These are phyloP conservation scores for Cyphotilapia sp. DNA, from an alignment of 2,113 vertebrate genomes.

Conservation along the genomic window DNA sequence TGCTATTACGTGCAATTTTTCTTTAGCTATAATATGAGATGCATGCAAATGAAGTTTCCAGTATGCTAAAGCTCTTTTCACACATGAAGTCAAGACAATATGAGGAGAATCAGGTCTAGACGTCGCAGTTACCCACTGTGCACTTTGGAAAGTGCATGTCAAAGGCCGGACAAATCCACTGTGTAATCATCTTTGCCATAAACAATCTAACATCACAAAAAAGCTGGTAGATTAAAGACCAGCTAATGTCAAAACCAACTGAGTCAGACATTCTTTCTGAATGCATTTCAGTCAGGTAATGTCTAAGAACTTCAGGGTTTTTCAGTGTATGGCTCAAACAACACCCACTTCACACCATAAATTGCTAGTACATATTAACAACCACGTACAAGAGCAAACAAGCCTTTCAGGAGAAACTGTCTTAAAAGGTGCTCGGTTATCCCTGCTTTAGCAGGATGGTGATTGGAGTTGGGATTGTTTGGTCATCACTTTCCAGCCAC, in stretches of 20 bases:
- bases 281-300: neutral
- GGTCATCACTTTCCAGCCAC: neutral
- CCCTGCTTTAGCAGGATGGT: neutral
- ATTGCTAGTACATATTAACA: neutral
- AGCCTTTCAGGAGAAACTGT: neutral
- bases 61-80: neutral
- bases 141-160: neutral
- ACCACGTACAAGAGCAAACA: neutral
- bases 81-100: neutral
- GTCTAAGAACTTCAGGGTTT: neutral
- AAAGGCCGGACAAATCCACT: neutral
- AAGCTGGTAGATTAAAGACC: neutral
- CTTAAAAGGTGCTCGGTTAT: neutral
- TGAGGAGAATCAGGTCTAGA: neutral
- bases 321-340: neutral
- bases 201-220: neutral
- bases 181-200: neutral
- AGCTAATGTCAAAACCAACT: neutral
- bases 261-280: neutral
- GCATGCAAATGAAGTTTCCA: neutral
- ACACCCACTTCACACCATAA: neutral
- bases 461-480: neutral
- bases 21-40: neutral
- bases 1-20: neutral
- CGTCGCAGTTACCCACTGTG: neutral